Base-by-base conservation (phyloP, 2,797 vertebrate species). In the Nyctibius grandis region DNA sequence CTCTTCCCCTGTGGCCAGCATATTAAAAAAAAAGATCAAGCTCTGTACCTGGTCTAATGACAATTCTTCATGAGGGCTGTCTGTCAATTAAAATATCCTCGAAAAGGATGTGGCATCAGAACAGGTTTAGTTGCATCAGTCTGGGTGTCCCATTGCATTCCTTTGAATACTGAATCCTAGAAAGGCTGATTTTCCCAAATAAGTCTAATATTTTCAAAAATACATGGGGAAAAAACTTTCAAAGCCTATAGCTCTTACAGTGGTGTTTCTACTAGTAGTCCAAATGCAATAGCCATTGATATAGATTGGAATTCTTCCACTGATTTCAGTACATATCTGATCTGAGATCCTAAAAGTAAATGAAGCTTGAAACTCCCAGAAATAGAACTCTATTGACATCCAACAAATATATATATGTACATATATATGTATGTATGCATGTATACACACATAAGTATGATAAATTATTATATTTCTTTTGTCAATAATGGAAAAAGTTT, bases 181-280 rank as follows among this genome's bases (percentile, higher is more conserved):
- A 76, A 57, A 54, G 47, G 17, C 15, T 54, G 31, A 23, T 88
- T 63, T 83, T 77, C 29, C 40, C 64, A 65, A 75, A 18, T 10
- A 53, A 86, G 5, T 56, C 18, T 56, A 18, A 7, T 72, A 72
- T 67, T 56, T 83, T 88, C 34, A 60, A 56, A 93, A 80, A 79
- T 20, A 16, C 4, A 13, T 1, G 6, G 15, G 8, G 4, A 5
- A 44, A 6, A 6, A 8, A 45, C 8, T 47, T 44, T 10, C 34
- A 42, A 50, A 79, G 44, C 9, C 48, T 60, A 2, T 60, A 67
- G 26, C 12, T 77, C 11, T 48, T 26, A 5, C 0, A 1, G 11
- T 34, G 12, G 9, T 63, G 50, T 28, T 85, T 75, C 69, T 22
- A 36, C 3, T 22, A 36, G 38, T 16, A 60, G 45, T 31, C 21